These are phyloP conservation scores for Salvelinus fontinalis DNA, from an alignment of 2,113 vertebrate genomes.

Conservation along the genomic window DNA sequence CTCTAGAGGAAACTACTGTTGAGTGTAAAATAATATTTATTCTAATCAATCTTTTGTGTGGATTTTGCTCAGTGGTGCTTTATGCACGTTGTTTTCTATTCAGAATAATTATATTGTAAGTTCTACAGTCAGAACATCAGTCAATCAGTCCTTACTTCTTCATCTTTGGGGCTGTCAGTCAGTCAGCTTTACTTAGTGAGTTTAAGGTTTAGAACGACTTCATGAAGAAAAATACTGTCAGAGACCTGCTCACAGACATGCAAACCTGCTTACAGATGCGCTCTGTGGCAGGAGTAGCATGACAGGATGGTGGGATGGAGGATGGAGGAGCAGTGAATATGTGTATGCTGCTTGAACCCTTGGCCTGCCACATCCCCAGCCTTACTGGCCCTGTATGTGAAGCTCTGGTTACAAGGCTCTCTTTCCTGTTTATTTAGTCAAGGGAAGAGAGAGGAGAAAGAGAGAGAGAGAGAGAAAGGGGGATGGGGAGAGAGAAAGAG, in stretches of 20 bases:
- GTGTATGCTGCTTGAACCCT: background rate
- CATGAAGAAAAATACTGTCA: too few species aligned
- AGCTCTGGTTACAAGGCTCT: conserved; percentile 50
- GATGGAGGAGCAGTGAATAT: background rate
- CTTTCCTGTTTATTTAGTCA: conserved; percentile 58
- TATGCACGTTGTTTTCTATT: background rate
- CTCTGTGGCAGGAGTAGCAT: background rate
- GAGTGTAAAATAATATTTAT: conserved; percentile 28
- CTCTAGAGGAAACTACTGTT: conserved; percentile 16
- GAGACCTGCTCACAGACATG: too few species aligned
- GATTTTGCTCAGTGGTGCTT: background rate
- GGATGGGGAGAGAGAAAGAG: background rate
- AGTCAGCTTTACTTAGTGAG: too few species aligned
- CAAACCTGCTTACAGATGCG: background rate
- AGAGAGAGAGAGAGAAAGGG: background rate
- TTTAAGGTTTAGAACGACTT: too few species aligned
- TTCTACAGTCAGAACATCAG: too few species aligned
- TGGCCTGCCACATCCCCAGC: background rate
- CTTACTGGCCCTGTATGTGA: conserved; percentile 21
- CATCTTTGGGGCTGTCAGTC: too few species aligned
- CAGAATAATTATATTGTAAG: too few species aligned
- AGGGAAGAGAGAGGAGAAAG: conserved; percentile 23
- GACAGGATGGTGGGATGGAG: background rate
- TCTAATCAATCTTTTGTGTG: background rate
- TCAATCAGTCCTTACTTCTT: too few species aligned